Evolutionary conservation across 1,140 invertebrate species (phyloP).

Genomic region (Plutomurus gul): DNA sequence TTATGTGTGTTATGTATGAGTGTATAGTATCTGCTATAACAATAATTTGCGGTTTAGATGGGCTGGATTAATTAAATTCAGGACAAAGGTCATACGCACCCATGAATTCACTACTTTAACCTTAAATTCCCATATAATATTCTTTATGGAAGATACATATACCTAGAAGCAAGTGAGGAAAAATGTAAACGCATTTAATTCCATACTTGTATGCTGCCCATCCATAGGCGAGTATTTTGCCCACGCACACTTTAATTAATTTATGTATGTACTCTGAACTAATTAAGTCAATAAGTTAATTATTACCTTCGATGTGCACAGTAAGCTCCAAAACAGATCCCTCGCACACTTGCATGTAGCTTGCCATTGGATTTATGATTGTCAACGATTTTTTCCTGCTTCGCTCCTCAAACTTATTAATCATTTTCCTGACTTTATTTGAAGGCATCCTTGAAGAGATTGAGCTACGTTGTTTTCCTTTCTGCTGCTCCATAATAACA

Average conservation of each 20-base stretch:
- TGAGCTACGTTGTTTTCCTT: neutral
- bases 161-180: no score
- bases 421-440: slow-evolving; percentile 9
- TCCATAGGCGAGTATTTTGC: no score
- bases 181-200: neutral
- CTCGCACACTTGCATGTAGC: slow-evolving; percentile 9
- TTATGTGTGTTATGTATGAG: no score
- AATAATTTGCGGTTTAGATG: no score
- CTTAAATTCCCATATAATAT: no score
- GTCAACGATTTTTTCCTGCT: slow-evolving; percentile 1
- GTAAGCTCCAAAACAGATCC: neutral
- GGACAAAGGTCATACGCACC: no score
- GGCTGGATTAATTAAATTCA: no score
- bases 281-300: neutral
- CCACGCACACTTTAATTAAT: neutral
- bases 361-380: slow-evolving; percentile 9
- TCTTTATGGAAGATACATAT: no score
- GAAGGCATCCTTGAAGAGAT: neutral
- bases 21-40: no score
- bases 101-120: no score
- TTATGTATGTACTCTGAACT: neutral
- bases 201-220: neutral
- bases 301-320: slow-evolving; percentile 5
- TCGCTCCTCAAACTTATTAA: neutral
- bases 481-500: no score